Evolutionary conservation across 2,888 invertebrate genomes (phyloP).

Genomic region (Chironomus riparius): DNA sequence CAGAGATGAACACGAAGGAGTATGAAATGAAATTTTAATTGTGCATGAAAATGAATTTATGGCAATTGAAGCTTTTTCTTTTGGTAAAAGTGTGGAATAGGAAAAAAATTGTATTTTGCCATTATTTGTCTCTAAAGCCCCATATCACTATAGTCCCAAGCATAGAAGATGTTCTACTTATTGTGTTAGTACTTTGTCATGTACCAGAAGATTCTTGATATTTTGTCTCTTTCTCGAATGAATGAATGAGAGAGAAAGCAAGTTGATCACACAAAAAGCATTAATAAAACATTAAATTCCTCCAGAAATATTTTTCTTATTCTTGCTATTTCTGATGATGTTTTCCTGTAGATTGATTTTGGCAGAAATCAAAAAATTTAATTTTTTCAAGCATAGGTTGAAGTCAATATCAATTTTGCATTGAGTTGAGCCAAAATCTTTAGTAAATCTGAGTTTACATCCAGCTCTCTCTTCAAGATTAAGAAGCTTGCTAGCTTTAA

Average conservation of each 20-base stretch:
- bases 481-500: too few species aligned
- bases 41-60: constrained; percentile 26
- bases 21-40: constrained; percentile 2
- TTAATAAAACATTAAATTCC: constrained; percentile 18
- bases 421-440: too few species aligned
- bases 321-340: too few species aligned
- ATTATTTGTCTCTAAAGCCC: background rate
- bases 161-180: background rate
- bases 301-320: background rate
- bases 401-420: too few species aligned
- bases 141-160: background rate
- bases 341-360: too few species aligned
- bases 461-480: too few species aligned
- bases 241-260: background rate
- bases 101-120: background rate
- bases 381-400: too few species aligned
- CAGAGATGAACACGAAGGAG: too few species aligned
- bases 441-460: too few species aligned
- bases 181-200: background rate
- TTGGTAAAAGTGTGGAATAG: background rate
- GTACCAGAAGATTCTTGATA: background rate
- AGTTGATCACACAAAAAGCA: background rate
- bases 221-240: too few species aligned
- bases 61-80: background rate
- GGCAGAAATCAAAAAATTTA: too few species aligned